These are phyloP conservation scores for Drosophila serrata DNA, from an alignment of 1,140 invertebrate species.

Conservation along the genomic window DNA sequence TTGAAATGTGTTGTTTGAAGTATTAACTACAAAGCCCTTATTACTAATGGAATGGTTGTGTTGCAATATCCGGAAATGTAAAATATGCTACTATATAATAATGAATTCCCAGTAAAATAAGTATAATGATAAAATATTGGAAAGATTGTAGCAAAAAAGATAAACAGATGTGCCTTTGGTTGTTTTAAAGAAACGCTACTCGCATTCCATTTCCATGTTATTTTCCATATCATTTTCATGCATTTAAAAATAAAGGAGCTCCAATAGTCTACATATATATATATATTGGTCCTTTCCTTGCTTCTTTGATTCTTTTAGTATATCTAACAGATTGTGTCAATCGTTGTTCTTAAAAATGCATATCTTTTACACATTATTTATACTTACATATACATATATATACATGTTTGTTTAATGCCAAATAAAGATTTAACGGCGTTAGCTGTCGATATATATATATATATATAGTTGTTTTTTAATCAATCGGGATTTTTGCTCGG, in stretches of 20 bases:
- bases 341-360: slow-evolving; percentile 9
- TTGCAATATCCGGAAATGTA: background rate
- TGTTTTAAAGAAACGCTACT: background rate
- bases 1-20: background rate
- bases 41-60: background rate
- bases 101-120: background rate
- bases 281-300: slow-evolving; percentile 1
- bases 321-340: slow-evolving; percentile 8
- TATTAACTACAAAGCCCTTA: background rate
- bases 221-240: background rate
- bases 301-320: background rate
- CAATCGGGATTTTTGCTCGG: too few species aligned
- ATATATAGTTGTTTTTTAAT: background rate
- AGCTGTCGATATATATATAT: slow-evolving; percentile 2
- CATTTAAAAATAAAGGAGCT: slow-evolving; percentile 5
- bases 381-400: slow-evolving; percentile 1
- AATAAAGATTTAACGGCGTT: slow-evolving; percentile 16
- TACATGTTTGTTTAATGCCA: slow-evolving; percentile 12
- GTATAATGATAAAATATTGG: background rate
- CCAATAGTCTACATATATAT: background rate
- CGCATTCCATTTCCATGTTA: slow-evolving; percentile 9
- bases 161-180: slow-evolving; percentile 1
- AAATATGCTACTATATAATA: background rate
- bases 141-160: background rate
- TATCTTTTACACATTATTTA: slow-evolving; percentile 14